These are phyloP conservation scores for Aplochiton taeniatus DNA, from an alignment of 2,797 vertebrate genomes.

Conservation along the genomic window DNA sequence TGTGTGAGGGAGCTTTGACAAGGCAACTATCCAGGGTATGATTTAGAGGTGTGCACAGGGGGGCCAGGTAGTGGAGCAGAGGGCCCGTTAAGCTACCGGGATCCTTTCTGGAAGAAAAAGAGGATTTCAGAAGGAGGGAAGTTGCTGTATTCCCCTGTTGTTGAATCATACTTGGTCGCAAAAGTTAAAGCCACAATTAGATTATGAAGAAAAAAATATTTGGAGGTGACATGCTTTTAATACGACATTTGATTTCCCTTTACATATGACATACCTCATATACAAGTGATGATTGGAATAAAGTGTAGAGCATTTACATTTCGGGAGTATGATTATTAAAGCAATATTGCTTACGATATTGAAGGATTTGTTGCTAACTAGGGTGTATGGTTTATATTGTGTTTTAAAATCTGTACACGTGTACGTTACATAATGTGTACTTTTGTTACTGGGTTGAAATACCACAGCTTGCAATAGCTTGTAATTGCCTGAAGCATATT, in stretches of 20 bases:
- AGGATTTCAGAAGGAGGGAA: conserved; percentile 36
- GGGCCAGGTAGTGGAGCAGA: conserved; percentile 72
- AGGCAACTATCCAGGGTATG: conserved; percentile 77
- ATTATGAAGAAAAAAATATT: conserved; percentile 43
- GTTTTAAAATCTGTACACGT: conserved; percentile 38
- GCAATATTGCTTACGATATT: no score
- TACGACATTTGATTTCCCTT: no score
- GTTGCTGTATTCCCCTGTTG: conserved; percentile 58
- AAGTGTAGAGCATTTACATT: no score
- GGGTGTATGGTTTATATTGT: conserved; percentile 37
- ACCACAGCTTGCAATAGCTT: conserved; percentile 62
- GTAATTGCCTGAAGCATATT: conserved; percentile 64
- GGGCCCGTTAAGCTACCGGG: conserved; percentile 74
- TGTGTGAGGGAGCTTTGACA: conserved; percentile 65
- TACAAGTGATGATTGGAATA: no score
- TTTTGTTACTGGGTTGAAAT: conserved; percentile 61
- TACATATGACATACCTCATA: no score
- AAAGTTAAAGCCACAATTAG: conserved; percentile 62
- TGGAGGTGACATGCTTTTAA: no score
- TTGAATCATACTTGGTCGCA: conserved; percentile 63
- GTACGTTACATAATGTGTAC: conserved; percentile 43
- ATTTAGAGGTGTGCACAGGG: conserved; percentile 79
- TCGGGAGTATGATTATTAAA: no score
- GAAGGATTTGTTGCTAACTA: no score
- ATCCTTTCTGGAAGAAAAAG: conserved; percentile 65